These are phyloP conservation scores for Tamandua tetradactyla DNA, from an alignment of 2,797 vertebrate species.

Conservation along the genomic window DNA sequence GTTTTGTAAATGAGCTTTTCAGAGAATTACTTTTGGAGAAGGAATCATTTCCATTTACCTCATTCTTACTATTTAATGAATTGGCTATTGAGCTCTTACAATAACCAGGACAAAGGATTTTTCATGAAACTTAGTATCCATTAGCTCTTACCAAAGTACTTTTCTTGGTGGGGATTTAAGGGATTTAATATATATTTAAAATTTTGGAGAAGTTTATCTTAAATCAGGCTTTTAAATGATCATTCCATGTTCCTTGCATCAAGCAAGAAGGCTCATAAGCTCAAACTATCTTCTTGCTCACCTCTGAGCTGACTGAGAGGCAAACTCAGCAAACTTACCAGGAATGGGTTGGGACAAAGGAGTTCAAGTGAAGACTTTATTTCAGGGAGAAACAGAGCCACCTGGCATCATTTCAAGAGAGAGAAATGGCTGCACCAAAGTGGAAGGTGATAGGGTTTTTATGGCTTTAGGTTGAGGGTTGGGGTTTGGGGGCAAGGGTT, in stretches of 20 bases:
- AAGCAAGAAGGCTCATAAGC: no score
- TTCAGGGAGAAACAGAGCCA: no score
- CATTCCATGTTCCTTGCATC: background rate
- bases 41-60: background rate
- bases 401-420: no score
- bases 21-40: background rate
- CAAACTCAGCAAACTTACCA: no score
- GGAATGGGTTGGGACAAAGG: no score
- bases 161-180: background rate
- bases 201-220: background rate
- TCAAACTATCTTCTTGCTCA: no score
- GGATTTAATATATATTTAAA: slow-evolving; percentile 21
- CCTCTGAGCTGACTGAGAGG: no score
- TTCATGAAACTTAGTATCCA: background rate
- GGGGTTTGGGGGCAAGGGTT: no score
- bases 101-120: background rate
- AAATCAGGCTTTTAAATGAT: background rate
- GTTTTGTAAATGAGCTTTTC: background rate
- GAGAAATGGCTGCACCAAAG: no score
- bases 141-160: slow-evolving; percentile 31
- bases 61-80: background rate
- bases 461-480: no score
- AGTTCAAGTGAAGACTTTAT: no score
- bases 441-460: no score
- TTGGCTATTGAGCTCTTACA: background rate